phyloP scores from a whole-genome alignment of 1,140 invertebrate species.

The Geopemphigus sp. region DNA sequence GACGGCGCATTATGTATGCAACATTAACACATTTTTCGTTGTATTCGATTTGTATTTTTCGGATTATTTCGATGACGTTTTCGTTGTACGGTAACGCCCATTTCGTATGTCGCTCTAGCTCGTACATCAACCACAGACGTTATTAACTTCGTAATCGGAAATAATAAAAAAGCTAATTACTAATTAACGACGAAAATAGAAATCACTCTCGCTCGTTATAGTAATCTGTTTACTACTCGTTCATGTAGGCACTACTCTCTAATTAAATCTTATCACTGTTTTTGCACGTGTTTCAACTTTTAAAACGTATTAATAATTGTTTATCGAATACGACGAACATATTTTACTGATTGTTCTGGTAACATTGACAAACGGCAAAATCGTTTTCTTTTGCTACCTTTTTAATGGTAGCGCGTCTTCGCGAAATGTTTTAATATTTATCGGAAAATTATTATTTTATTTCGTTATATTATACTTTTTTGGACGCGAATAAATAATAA shows the following conservation, averaged over 20 bases:
- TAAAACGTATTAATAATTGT: not conserved
- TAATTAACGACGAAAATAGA: not conserved
- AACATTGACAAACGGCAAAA: no score
- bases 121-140: not conserved
- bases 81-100: slow-evolving; percentile 1
- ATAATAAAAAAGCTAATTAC: not conserved
- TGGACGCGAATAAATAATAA: not conserved
- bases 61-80: not conserved
- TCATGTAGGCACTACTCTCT: not conserved
- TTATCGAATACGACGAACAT: not conserved
- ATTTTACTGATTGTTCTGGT: not conserved
- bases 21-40: slow-evolving; percentile 6
- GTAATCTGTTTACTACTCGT: not conserved
- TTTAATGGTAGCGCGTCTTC: not conserved
- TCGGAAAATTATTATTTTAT: not conserved
- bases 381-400: no score
- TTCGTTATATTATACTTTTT: no score
- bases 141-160: not conserved
- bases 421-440: not conserved
- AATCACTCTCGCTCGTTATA: not conserved
- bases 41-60: not conserved
- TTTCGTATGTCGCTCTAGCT: not conserved
- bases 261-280: not conserved
- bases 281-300: not conserved
- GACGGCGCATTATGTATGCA: slow-evolving; percentile 33